These are phyloP conservation scores for Spheniscus humboldti DNA, from an alignment of 2,797 vertebrate species.

Conservation along the genomic window DNA sequence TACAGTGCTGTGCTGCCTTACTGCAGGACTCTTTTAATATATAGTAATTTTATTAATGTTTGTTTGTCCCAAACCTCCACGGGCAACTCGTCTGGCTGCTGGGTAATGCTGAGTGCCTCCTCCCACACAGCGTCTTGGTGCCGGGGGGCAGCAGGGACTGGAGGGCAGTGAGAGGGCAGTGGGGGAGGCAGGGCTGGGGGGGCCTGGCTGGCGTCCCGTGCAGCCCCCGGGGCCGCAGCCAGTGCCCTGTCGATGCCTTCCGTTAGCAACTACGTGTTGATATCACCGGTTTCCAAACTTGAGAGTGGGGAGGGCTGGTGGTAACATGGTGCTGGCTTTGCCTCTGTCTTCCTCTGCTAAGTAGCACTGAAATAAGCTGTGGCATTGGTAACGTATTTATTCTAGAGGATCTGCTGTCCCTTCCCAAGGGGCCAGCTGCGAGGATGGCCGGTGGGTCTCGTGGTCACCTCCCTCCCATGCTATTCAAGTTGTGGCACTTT, in stretches of 20 bases:
- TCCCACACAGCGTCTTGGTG: background rate
- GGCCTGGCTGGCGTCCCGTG: accelerated
- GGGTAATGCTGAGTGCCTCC: background rate
- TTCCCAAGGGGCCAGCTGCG: background rate
- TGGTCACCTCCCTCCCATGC: background rate
- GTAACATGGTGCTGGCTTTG: background rate
- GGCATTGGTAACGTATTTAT: background rate
- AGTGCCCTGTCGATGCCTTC: background rate
- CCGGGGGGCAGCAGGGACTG: background rate
- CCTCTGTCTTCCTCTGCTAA: background rate
- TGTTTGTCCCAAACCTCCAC: background rate
- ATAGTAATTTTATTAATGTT: background rate
- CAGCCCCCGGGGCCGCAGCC: accelerated
- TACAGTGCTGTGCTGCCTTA: background rate
- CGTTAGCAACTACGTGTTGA: background rate
- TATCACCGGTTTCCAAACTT: background rate
- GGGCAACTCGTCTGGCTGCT: background rate
- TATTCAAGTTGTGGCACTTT: background rate
- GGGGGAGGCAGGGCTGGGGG: background rate
- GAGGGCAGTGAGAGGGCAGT: background rate
- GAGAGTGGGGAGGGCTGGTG: background rate
- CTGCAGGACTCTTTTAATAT: background rate
- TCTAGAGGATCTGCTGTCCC: background rate
- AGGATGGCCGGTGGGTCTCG: background rate
- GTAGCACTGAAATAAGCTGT: background rate